Evolutionary conservation across 1,140 invertebrate species (phyloP).

Genomic region (Helicoverpa zea): DNA sequence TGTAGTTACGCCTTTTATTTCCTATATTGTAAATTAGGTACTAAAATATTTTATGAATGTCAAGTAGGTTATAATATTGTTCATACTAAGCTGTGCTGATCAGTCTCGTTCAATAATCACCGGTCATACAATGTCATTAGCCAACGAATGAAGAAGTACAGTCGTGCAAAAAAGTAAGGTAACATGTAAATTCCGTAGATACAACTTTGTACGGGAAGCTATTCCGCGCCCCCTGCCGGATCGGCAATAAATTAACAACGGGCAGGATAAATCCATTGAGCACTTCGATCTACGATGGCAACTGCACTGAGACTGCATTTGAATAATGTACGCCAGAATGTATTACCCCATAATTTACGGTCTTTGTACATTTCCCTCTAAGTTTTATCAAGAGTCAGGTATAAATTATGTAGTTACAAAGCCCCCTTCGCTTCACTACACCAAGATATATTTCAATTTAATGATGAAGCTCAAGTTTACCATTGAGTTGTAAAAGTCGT

Average conservation of each 20-base stretch:
- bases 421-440: neutral
- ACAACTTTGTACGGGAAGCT: constrained; percentile 64
- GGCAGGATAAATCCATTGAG: constrained; percentile 74
- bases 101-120: too few relatives aligned
- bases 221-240: constrained; percentile 72
- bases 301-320: constrained; percentile 70
- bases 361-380: constrained; percentile 40
- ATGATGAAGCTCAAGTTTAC: constrained; percentile 24
- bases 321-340: constrained; percentile 62
- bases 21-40: neutral
- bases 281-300: constrained; percentile 70
- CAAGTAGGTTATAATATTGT: too few relatives aligned
- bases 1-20: neutral
- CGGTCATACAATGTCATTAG: too few relatives aligned
- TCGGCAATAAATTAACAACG: constrained; percentile 74
- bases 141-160: constrained; percentile 40
- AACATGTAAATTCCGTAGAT: constrained; percentile 55
- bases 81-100: too few relatives aligned
- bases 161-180: constrained; percentile 46
- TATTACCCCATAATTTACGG: constrained; percentile 65
- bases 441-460: constrained; percentile 23
- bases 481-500: constrained; percentile 17
- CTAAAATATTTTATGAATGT: too few relatives aligned
- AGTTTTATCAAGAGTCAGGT: constrained; percentile 37
- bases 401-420: constrained; percentile 25